These are phyloP conservation scores for Zapus hudsonius DNA, from an alignment of 2,113 vertebrate genomes.

Conservation along the genomic window DNA sequence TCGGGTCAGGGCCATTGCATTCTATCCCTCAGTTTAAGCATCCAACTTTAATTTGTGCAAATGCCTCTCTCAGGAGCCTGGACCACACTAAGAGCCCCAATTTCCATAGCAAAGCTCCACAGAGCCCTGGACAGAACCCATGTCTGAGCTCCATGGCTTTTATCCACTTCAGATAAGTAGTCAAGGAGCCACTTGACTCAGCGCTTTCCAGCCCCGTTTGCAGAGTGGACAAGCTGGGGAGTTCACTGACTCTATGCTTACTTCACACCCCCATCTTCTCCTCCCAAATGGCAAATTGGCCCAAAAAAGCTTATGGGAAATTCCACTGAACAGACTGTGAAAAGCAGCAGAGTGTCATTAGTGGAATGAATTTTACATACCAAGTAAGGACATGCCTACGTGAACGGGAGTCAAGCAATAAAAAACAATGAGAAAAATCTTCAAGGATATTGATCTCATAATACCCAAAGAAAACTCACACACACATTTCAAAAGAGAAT, in stretches of 20 bases:
- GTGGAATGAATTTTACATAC: conserved; percentile 1
- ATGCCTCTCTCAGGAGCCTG: background rate
- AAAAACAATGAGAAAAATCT: background rate
- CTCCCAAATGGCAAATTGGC: background rate
- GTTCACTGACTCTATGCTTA: background rate
- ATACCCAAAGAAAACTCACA: background rate
- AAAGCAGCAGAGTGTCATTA: background rate
- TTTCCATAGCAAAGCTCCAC: background rate
- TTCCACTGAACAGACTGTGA: background rate
- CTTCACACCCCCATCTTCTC: background rate
- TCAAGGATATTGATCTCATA: background rate
- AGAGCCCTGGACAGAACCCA: background rate
- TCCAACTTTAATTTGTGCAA: background rate
- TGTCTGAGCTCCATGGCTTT: background rate
- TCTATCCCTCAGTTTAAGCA: background rate
- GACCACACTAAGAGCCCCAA: background rate
- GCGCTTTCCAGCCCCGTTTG: background rate
- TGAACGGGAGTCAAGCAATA: background rate
- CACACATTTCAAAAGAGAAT: background rate
- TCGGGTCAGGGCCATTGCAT: background rate
- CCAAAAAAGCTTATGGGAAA: background rate
- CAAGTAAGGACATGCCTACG: background rate
- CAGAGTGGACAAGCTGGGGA: background rate
- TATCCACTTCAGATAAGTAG: conserved; percentile 26
- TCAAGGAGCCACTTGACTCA: conserved; percentile 1